Base-by-base conservation (phyloP, 1,140 invertebrate genomes). In the Polypedilum vanderplanki region DNA sequence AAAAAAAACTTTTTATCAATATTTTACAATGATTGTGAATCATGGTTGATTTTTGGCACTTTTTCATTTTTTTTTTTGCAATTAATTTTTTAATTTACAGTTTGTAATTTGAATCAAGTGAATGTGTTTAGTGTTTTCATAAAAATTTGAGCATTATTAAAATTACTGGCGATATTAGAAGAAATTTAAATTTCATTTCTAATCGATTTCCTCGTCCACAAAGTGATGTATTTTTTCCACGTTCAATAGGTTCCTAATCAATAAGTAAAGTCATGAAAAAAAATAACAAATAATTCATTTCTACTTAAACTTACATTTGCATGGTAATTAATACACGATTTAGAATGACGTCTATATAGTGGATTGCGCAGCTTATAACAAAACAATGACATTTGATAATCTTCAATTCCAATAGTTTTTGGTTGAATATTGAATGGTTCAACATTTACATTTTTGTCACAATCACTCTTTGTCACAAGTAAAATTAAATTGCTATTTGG, bases 171-270 rank as follows among this genome's bases (percentile, higher is more conserved):
- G 46, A n/a, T 57, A 57, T 57, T 57, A 57, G 12, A n/a, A 57
- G 3, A 57, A 57, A 12, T 15, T 57, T 57, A 4, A 12, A 12
- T 57, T 57, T 57, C 46, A 57, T 0, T 57, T 57, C 46, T 57
- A 70, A 18, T 20, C 65, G 65, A 70, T 20, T 70, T 18, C 65
- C 65, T n/a, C 17, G 20, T 70, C 65, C 65, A 10, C 65, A 70
- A 2, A 22, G 9, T 70, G 17, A 20, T 7, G 5, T 7, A 70
- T 70, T 18, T 20, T 20, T 18, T 1, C n/a, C 10, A 15, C 4
- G 10, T 17, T 57, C 10, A 57, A 57, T 20, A 18, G 17, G 20
- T 70, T 70, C 20, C 65, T 20, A 20, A 70, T 70, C 8, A 70
- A 20, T 8, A 67, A 4, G 8, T 3, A 57, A 57, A 57, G 10